phyloP scores from a whole-genome alignment of 2,888 invertebrate species.

The Caenorhabditis macrosperma region DNA sequence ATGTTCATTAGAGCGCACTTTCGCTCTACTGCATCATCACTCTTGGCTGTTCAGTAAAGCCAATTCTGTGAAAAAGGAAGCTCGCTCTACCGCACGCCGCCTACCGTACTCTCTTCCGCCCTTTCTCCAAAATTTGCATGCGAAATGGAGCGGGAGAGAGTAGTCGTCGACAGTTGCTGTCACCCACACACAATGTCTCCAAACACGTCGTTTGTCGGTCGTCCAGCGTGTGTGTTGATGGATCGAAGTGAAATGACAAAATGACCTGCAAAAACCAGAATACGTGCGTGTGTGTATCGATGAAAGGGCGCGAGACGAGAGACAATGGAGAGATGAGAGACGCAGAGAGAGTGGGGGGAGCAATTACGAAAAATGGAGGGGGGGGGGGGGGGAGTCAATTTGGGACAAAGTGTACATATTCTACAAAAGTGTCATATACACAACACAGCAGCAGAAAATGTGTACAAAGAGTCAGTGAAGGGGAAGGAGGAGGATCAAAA shows the following conservation, averaged over 20 bases:
- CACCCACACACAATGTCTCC: slow-evolving; percentile 9
- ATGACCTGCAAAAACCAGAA: slow-evolving; percentile 23
- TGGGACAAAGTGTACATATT: background rate
- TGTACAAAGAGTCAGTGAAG: background rate
- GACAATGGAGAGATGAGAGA: background rate
- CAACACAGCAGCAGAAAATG: background rate
- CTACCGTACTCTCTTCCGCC: too few species aligned
- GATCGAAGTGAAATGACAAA: slow-evolving; percentile 18
- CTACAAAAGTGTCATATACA: background rate
- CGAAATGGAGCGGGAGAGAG: too few species aligned
- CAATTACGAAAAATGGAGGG: slow-evolving; percentile 9
- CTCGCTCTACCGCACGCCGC: too few species aligned
- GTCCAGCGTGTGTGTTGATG: slow-evolving; percentile 19
- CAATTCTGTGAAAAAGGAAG: too few species aligned
- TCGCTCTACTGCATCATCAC: too few species aligned
- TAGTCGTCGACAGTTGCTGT: too few species aligned
- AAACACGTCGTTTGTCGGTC: slow-evolving; percentile 6
- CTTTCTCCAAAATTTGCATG: too few species aligned
- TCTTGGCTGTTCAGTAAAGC: too few species aligned
- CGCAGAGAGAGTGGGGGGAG: background rate
- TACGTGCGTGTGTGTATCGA: slow-evolving; percentile 5
- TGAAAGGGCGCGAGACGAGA: background rate
- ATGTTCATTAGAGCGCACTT: too few species aligned
- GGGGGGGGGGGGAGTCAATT: background rate
- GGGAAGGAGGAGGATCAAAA: background rate